A percentile compares a stretch with the other conserved stretches of the same genome.
Conservation (phyloP, 2,113 vertebrate genomes). For the Leptobrachium ailaonicum region DNA sequence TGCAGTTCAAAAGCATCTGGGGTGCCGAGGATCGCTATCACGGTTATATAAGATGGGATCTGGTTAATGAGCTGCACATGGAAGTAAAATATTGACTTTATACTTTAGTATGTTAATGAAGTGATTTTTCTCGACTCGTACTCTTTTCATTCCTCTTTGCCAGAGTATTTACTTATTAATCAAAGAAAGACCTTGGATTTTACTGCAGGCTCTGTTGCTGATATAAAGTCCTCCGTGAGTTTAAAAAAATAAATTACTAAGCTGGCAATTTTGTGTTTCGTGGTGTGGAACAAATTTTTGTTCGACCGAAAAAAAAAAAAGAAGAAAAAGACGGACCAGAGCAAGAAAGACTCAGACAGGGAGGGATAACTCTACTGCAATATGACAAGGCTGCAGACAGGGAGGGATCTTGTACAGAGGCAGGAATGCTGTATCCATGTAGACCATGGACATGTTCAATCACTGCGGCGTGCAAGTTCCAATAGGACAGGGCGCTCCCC, state of each 20-base stretch:
- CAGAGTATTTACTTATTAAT: too few relatives aligned
- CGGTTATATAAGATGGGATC: too few relatives aligned
- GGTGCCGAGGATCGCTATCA: too few relatives aligned
- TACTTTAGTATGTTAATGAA: too few relatives aligned
- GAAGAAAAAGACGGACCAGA: not conserved
- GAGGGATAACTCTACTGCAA: conserved; percentile 11
- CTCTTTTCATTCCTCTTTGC: too few relatives aligned
- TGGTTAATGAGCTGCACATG: too few relatives aligned
- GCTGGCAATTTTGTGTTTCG: not conserved
- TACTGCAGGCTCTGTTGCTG: too few relatives aligned
- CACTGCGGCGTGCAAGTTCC: conserved; percentile 22
- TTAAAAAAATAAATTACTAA: not conserved
- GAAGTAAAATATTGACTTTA: too few relatives aligned
- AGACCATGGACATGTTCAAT: not conserved
- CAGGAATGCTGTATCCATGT: not conserved
- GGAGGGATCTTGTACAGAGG: not conserved
- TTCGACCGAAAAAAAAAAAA: conserved; percentile 16
- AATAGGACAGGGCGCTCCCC: not conserved
- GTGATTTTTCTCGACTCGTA: too few relatives aligned
- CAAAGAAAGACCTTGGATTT: too few relatives aligned
- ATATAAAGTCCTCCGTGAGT: not conserved
- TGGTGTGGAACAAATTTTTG: fast-evolving
- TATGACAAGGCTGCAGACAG: conserved; percentile 29
- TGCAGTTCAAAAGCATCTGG: too few relatives aligned
- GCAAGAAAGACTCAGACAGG: conserved; percentile 20